Conservation (phyloP, 2,797 vertebrate genomes). For the Sandelia bainsii region DNA sequence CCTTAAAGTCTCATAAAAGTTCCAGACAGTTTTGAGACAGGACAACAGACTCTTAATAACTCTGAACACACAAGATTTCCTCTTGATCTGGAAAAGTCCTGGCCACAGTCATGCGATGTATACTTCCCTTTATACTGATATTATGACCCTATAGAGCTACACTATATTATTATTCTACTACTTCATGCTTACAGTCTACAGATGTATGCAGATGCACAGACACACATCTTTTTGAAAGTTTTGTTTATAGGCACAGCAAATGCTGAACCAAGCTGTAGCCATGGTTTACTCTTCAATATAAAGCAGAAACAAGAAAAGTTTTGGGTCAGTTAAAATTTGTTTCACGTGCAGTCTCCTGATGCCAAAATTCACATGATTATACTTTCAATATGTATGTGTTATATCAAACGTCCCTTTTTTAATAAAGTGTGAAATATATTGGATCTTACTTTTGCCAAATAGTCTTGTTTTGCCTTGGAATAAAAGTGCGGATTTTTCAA, state of each 20-base stretch:
- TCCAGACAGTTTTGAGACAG: slow-evolving; percentile 34
- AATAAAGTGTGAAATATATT: slow-evolving; percentile 16
- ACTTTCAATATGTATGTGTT: slow-evolving; percentile 12
- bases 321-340: slow-evolving; percentile 23
- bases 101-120: background rate
- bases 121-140: background rate
- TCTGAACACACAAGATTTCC: slow-evolving; percentile 28
- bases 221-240: background rate
- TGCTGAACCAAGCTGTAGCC: slow-evolving; percentile 9
- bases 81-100: slow-evolving; percentile 8
- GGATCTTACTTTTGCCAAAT: background rate
- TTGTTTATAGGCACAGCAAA: slow-evolving; percentile 1
- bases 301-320: slow-evolving; percentile 34
- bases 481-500: slow-evolving; percentile 12
- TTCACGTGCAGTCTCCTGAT: slow-evolving; percentile 18
- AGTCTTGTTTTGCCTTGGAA: slow-evolving; percentile 19
- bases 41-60: slow-evolving; percentile 8
- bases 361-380: slow-evolving; percentile 8
- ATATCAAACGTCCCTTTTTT: slow-evolving; percentile 11
- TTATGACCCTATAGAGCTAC: background rate
- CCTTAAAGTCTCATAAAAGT: slow-evolving; percentile 1
- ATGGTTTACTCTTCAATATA: slow-evolving; percentile 10
- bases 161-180: background rate
- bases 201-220: background rate
- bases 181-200: background rate